These are phyloP conservation scores for Antechinus flavipes DNA, from an alignment of 2,113 vertebrate genomes.

Conservation along the genomic window DNA sequence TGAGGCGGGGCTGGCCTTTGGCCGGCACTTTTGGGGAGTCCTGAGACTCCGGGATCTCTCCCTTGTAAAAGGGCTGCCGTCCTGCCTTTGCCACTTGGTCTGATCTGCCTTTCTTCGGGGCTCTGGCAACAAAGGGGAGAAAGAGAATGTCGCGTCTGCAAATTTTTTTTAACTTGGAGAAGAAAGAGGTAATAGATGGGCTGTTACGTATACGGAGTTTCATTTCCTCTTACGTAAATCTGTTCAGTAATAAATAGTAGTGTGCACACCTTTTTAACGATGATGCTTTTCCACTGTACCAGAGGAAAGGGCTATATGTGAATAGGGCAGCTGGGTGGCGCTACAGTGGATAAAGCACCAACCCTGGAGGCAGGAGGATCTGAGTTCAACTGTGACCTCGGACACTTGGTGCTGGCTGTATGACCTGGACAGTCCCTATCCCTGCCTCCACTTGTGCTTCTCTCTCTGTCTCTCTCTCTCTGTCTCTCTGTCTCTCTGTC, in stretches of 20 bases:
- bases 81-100: constrained; percentile 4
- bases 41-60: not conserved
- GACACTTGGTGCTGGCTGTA: no score
- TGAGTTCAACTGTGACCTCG: no score
- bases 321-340: not conserved
- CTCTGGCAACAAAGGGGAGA: constrained; percentile 31
- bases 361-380: no score
- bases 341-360: no score
- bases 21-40: constrained; percentile 27
- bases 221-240: not conserved
- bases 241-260: no score
- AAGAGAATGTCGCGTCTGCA: not conserved
- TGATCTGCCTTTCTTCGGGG: constrained; percentile 36
- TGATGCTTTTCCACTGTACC: constrained; percentile 3
- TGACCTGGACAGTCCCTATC: no score
- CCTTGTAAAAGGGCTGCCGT: constrained; percentile 7
- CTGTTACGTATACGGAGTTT: constrained; percentile 22
- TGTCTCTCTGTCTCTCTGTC: no score
- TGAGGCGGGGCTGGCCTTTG: constrained; percentile 20
- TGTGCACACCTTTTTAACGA: constrained; percentile 4
- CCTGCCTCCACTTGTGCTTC: no score
- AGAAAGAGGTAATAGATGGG: constrained; percentile 17
- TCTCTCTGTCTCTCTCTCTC: no score
- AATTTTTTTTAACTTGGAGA: constrained; percentile 51
- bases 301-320: not conserved